These are phyloP conservation scores for Sebastes steindachneri DNA, from an alignment of 2,797 vertebrate genomes.

Conservation along the genomic window DNA sequence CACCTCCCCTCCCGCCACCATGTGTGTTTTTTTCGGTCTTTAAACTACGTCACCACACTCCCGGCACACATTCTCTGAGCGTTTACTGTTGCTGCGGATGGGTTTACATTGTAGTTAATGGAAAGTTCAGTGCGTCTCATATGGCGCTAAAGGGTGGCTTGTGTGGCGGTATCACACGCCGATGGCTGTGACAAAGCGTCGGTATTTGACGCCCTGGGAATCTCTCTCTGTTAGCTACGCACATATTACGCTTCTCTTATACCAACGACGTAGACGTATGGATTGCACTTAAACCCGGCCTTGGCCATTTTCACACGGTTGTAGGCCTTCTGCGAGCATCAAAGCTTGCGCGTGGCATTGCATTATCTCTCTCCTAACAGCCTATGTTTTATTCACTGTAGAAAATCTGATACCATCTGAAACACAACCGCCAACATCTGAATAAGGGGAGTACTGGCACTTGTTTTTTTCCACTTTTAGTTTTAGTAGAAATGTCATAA, in stretches of 20 bases:
- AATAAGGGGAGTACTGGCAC: not conserved
- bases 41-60: no score
- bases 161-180: no score
- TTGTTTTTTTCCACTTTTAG: not conserved
- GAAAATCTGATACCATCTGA: no score
- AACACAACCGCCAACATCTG: not conserved
- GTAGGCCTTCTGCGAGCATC: not conserved
- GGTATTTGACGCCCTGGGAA: not conserved
- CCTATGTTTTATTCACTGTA: not conserved
- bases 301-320: not conserved
- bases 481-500: not conserved
- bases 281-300: not conserved
- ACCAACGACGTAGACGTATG: not conserved
- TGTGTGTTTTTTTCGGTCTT: no score
- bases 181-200: no score
- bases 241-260: not conserved
- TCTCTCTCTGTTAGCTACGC: not conserved
- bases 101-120: no score
- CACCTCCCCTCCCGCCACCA: no score
- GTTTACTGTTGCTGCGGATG: no score
- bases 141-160: no score
- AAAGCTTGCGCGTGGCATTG: not conserved
- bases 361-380: not conserved
- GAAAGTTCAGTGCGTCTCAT: no score
- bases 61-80: no score